Evolutionary conservation across 2,113 vertebrate species (phyloP), one percentile per base, ranked within the genome.

Genomic region (Sebastes fasciatus): DNA sequence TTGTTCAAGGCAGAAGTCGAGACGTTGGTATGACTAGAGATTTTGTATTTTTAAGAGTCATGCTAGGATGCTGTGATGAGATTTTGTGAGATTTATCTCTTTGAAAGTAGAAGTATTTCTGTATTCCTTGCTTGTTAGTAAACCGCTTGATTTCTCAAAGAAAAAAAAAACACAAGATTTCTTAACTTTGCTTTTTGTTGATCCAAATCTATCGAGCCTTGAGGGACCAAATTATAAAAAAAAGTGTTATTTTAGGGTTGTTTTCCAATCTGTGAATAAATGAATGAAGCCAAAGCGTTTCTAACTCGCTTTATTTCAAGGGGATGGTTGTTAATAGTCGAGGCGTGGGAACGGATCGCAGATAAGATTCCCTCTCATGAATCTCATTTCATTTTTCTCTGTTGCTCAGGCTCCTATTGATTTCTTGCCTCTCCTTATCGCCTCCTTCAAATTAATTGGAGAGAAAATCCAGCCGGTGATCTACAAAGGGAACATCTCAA

Each of bases 231-330:
- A 91, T 82, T 40, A 83, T 93, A 52, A 66, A 43, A 91, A 88
- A 86, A 92, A 79, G 83, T 88, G 89, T 94, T 94, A 93, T 92
- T 94, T 93, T 94, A 88, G 77, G 88, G 81, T 92, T 92, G 90
- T 93, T 95, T 94, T 92, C 70, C 84, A 94, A 93, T 92, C 91
- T 92, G 93, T 94, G 91, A 96, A 96, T 96, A 95, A 96, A 95
- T 69, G 82, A 95, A 93, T 91, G 67, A 95, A 90, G 79, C 66
- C 86, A 86, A 90, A 78, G 74, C 2, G 46, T 42, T 65, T 71
- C 64, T 78, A 51, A 40, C 16, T 63, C 13, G 45, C 42, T 40
- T 93, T 67, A 70, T 88, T 90, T 74, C 42, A 13, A 74, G 21
- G 9, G 9, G 76, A 65, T 66, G 57, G 65, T 48, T 80, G 58